Base-by-base conservation (phyloP, 2,113 vertebrate species). In the Cynoglossus semilaevis region DNA sequence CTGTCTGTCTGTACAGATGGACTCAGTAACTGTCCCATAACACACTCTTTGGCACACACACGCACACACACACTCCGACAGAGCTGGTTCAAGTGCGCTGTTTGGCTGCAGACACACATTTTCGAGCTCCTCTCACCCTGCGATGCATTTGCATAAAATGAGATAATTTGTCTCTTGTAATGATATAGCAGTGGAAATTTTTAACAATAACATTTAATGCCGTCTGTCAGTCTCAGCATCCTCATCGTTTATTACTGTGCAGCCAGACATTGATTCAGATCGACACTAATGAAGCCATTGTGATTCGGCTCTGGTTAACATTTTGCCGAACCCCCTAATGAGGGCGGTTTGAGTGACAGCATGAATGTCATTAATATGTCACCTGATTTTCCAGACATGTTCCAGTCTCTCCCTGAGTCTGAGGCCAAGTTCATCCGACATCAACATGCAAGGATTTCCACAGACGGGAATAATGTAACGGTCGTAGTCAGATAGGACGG, bases 381-480 rank as follows among this genome's bases (percentile, higher is more conserved):
- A 68, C 79, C 77, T 67, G 76, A 59, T 86, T 83, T 79, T 82
- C 72, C 56, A 72, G 81, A 79, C 87, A 83, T 83, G 87, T 72
- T 68, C 77, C 76, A 64, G 62, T 82, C 63, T 51, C n/a, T 67
- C 42, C 22, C 22, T 9, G 7, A 18, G 42, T 69, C 61, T 5
- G 1, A 74, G 19, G 68, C 45, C 63, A 59, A 68, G 67, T 72
- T 68, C 35, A 64, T 1, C 58, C 48, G 74, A 68, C 15, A 47
- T 63, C 42, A 49, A 80, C 72, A 70, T 49, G 29, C 41, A 15
- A 43, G 35, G 40, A 42, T 67, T 67, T 79, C 40, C 42, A 36
- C 1, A 7, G 45, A 53, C 1, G 2, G 11, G 34, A 18, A 34
- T 8, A 45, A 41, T 53, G 16, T 14, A 40, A 38, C 12, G 38